Evolutionary conservation across 1,140 invertebrate genomes (phyloP), one percentile per base, ranked within the genome.

Genomic region (Forficula auricularia): DNA sequence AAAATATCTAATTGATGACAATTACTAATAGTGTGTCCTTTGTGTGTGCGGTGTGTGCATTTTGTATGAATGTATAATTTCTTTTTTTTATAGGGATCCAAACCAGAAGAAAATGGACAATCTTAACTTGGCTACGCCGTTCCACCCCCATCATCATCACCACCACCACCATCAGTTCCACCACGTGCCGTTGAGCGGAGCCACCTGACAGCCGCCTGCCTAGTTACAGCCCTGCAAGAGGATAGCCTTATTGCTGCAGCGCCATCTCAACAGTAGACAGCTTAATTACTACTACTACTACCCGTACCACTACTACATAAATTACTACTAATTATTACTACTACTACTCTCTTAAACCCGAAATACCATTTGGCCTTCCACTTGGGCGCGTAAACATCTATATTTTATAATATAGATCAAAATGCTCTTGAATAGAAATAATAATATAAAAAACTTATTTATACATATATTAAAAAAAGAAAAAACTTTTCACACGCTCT

Each of bases 101-200:
- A 73, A 67, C 66, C 69, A 71, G 69, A 73, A 70, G 71, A 74
- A 71, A 73, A 72, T 67, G 67, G 70, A 71, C 70, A 73, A 68
- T 66, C 68, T 72, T 72, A 74, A 73, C 54, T 58, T 65, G 40
- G 63, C 58, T 48, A 59, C 61, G 19, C 61, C 63, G 53, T 64
- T 60, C 60, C 16, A 43, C 15, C 15, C 16, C 16, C 33, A 33
- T 4, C 19, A 14, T 10, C 30, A 22, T 8, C 19, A 14, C 13
- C 30, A 22, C 10, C 33, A 16, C 14, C 30, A 19, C 22, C n/a
- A 14, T 30, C 3, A 32, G n/a, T 13, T 8, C 3, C 14, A 12
- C 9, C 13, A 31, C 44, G 48, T 42, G 22, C 16, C 15, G 42
- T 15, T 30, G 38, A n/a, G 32, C n/a, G 27, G 19, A 30, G 32